Conservation (phyloP, 2,113 vertebrate species). For the Pyxicephalus adspersus region DNA sequence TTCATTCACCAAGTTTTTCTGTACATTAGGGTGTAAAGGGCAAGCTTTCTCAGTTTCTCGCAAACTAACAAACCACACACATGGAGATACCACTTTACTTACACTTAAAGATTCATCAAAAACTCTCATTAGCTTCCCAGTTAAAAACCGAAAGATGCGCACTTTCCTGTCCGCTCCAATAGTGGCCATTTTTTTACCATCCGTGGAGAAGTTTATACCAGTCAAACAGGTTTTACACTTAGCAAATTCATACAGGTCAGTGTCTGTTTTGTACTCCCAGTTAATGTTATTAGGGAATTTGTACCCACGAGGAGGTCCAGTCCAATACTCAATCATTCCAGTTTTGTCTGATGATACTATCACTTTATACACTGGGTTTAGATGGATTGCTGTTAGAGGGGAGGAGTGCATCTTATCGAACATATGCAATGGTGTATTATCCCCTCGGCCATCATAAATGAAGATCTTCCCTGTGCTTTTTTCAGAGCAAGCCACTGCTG, state of each 20-base stretch:
- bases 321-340: slow-evolving; percentile 98
- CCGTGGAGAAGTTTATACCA: slow-evolving; percentile 88
- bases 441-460: slow-evolving; percentile 91
- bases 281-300: slow-evolving; percentile 88
- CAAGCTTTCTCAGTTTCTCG: no score
- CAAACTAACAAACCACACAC: slow-evolving; percentile 29
- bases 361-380: slow-evolving; percentile 86
- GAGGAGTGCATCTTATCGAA: slow-evolving; percentile 91
- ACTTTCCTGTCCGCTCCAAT: slow-evolving; percentile 95
- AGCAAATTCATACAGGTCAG: slow-evolving; percentile 96
- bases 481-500: slow-evolving; percentile 92
- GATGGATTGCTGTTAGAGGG: slow-evolving; percentile 86
- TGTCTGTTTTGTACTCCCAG: slow-evolving; percentile 97
- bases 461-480: slow-evolving; percentile 96
- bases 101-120: slow-evolving; percentile 96
- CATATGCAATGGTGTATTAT: slow-evolving; percentile 84
- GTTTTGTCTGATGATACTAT: slow-evolving; percentile 93
- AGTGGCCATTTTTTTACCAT: slow-evolving; percentile 96
- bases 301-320: slow-evolving; percentile 89
- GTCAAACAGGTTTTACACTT: slow-evolving; percentile 92
- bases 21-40: no score
- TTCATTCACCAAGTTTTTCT: no score
- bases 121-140: slow-evolving; percentile 93
- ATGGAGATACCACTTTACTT: slow-evolving; percentile 64
- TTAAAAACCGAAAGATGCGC: slow-evolving; percentile 93